Evolutionary conservation across 1,140 invertebrate species (phyloP), one percentile per base, ranked within the genome.

Genomic region (Laodelphax striatellus): DNA sequence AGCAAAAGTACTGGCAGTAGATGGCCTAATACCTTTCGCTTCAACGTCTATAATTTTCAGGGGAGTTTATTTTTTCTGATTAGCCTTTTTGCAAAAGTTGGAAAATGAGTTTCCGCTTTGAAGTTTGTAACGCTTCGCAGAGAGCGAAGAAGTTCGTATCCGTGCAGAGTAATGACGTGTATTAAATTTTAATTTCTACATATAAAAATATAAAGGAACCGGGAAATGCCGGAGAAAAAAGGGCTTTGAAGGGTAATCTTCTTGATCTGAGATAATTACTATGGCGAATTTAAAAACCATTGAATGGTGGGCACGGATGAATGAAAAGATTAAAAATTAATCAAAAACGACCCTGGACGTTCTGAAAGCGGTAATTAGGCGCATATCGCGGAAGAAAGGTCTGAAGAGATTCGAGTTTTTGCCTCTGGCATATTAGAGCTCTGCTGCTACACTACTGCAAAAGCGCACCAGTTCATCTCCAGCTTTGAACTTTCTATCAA

Each of bases 271-370:
- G 46, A 50, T 50, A 17, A 50, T 50, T 50, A 50, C 46, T 50
- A 38, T 50, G 46, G 46, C 6, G 46, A 50, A 50, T 50, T 50
- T 50, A 50, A 17, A 50, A 50, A 50, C 46, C 46, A 50, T 50
- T 50, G 46, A 50, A 50, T 50, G 21, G 46, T 50, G 16, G 46
- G 46, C 21, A 17, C 11, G 46, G 46, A 22, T 50, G 46, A 50
- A 50, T 50, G 46, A 50, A 50, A 22, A 22, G 46, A 50, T 50
- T 50, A 50, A 50, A 50, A 50, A 50, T 50, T 50, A 50, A 50
- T 50, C 46, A 50, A 50, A 50, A 50, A 50, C 46, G 46, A 50
- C 46, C 46, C 46, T 50, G 46, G 46, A 17, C 21, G 46, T 17
- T 38, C 11, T 50, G 46, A 50, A 50, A 50, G 46, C 46, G 46